Base-by-base conservation (phyloP, 1,140 invertebrate species). In the Vollenhovia emeryi region DNA sequence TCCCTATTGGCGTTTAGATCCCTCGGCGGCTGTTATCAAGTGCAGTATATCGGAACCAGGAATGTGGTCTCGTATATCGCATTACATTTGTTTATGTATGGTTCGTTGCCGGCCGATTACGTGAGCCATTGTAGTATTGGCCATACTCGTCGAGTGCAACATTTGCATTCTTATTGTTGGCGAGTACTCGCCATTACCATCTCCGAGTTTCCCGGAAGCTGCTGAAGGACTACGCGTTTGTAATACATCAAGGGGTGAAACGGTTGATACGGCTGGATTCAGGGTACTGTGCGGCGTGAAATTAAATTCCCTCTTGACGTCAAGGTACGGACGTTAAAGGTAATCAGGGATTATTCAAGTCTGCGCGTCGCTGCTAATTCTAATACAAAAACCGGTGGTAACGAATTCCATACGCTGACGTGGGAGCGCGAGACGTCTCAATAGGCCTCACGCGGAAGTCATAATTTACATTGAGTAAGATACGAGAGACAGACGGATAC, bases 91-190 rank as follows among this genome's bases (percentile, higher is more conserved):
- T 84, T 62, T 76, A 71, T 43, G 21, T 27, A 27, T 45, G 30
- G n/a, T 60, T 57, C 75, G 75, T 82, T 59, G 73, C 18, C 36
- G 30, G 40, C 24, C 52, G 74, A 87, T 89, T 89, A 88, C 76
- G 82, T 50, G 59, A 85, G 36, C 75, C 48, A 86, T 87, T 85
- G 86, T 87, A 52, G 24, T 2, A 50, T 36, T 40, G 40, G 55
- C 62, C 45, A 50, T 30, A 27, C 30, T 36, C 55, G 36, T 69
- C 50, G 55, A 62, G 30, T 21, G 50, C 15, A 62, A 55, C 88
- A 87, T 87, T 87, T 86, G 57, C 55, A 36, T 71, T 52, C 64
- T 80, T 79, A 88, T 86, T 86, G 86, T 88, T 64, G 52, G 48
- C 52, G 11, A 86, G 78, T 30, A 24, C 11, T 86, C 69, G 57